Evolutionary conservation across 2,888 invertebrate genomes (phyloP).

Genomic region (Folsomia manolachei): DNA sequence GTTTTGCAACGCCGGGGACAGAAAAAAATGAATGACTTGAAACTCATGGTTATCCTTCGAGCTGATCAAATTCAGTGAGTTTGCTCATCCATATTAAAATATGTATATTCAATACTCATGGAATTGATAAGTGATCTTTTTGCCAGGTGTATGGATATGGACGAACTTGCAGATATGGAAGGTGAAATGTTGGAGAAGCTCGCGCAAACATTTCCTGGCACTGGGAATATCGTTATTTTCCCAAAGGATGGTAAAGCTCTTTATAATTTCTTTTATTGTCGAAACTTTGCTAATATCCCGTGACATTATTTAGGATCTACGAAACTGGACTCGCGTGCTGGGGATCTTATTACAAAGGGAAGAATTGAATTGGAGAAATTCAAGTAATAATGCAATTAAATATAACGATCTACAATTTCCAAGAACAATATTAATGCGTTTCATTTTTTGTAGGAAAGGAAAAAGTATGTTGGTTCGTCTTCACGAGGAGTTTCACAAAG

Average conservation of each 20-base stretch:
- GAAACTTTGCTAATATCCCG: too few relatives aligned
- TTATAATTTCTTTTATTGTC: too few relatives aligned
- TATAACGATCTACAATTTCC: background rate
- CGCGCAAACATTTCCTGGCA: constrained; percentile 38
- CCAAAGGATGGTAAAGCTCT: constrained; percentile 46
- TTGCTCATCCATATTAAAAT: background rate
- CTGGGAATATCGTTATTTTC: constrained; percentile 42
- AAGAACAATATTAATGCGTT: background rate
- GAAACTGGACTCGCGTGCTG: constrained; percentile 33
- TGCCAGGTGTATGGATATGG: constrained; percentile 46
- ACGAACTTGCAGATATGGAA: constrained; percentile 32
- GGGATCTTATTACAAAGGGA: constrained; percentile 38
- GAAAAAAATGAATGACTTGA: constrained; percentile 72
- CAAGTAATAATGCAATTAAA: constrained; percentile 26
- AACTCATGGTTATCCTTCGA: constrained; percentile 66
- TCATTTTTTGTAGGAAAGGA: constrained; percentile 29
- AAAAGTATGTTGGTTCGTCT: constrained; percentile 42
- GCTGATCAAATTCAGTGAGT: constrained; percentile 68
- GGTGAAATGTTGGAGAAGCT: constrained; percentile 37
- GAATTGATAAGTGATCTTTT: background rate
- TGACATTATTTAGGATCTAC: too few relatives aligned
- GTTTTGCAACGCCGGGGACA: constrained; percentile 67
- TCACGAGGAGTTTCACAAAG: constrained; percentile 36
- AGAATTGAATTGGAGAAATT: constrained; percentile 34
- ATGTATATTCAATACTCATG: too few relatives aligned